Base-by-base conservation (phyloP, 2,888 invertebrate species). In the Plusia festucae region DNA sequence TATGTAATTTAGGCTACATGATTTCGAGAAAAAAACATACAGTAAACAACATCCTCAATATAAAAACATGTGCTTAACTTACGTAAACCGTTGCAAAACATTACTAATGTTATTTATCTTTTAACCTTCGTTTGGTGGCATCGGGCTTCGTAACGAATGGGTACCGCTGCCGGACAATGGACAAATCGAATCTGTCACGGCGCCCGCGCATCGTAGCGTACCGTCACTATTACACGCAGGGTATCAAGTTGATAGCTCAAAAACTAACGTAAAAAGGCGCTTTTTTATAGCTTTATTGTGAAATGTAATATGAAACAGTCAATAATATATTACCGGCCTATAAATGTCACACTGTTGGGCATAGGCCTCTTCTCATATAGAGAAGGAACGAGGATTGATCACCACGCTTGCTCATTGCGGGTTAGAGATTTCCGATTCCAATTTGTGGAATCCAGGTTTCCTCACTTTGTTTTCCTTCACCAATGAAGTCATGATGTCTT, bases 111-210 rank as follows among this genome's bases (percentile, higher is more conserved):
- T n/a, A n/a, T n/a, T n/a, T n/a, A n/a, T n/a, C n/a, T n/a, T n/a
- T 82, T 76, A 78, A 73, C 59, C 67, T 64, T 59, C 60, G 67
- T 67, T 65, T 68, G 53, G 82, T 85, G 65, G 34, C 56, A 73
- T 24, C 69, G 73, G 69, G 22, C 70, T 68, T 63, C 82, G 87
- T 82, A 87, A 88, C 90, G 88, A 88, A 88, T 90, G 86, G 89
- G 90, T 91, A 88, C 78, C 82, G 82, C 80, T 81, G 79, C 86
- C 80, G 85, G 85, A 89, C 88, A 90, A 89, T 86, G 85, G 85
- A 89, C 90, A 90, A 92, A 92, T 91, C 84, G 90, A 87, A 90
- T 90, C 85, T 89, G 89, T 88, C 87, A 88, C 87, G 90, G 79
- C 82, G 83, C 81, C 65, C 73, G 83, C 85, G 81, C 89, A 81